These are phyloP conservation scores for Puffinus mauretanicus DNA, from an alignment of 2,113 vertebrate species.

Conservation along the genomic window DNA sequence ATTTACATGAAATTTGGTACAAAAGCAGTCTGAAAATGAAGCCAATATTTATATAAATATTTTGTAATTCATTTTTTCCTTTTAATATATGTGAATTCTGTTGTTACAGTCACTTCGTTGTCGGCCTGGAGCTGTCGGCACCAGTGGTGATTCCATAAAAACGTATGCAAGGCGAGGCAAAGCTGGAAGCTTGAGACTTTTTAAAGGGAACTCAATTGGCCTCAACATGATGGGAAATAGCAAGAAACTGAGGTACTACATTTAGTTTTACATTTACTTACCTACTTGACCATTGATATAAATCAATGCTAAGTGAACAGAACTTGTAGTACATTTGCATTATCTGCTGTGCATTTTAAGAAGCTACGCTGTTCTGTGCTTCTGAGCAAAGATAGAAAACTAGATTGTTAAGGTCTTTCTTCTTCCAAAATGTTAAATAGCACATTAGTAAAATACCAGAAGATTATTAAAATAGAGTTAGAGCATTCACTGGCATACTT, in stretches of 20 bases:
- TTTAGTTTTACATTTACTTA: not conserved
- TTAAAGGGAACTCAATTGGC: slow-evolving; percentile 79
- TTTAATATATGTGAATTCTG: not conserved
- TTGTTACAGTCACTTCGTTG: slow-evolving; percentile 71
- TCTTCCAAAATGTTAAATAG: not conserved
- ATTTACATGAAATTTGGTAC: not conserved
- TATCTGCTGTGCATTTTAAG: not conserved
- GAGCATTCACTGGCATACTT: not conserved
- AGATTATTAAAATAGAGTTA: not conserved
- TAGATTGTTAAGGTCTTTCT: not conserved
- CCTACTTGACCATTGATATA: not conserved
- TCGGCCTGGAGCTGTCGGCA: slow-evolving; percentile 74
- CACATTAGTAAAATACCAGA: not conserved
- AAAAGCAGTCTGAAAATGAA: not conserved
- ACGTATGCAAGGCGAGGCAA: slow-evolving; percentile 81
- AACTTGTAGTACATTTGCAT: not conserved
- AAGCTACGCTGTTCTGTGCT: not conserved
- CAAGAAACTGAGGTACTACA: slow-evolving; percentile 81
- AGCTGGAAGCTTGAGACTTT: slow-evolving; percentile 66
- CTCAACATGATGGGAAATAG: slow-evolving; percentile 82
- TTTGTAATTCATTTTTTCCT: not conserved
- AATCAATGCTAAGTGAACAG: not conserved
- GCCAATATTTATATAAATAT: not conserved
- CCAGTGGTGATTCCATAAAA: slow-evolving; percentile 76
- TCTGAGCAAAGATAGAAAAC: not conserved